phyloP scores from a whole-genome alignment of 2,888 invertebrate species.

The Apamea crenata region DNA sequence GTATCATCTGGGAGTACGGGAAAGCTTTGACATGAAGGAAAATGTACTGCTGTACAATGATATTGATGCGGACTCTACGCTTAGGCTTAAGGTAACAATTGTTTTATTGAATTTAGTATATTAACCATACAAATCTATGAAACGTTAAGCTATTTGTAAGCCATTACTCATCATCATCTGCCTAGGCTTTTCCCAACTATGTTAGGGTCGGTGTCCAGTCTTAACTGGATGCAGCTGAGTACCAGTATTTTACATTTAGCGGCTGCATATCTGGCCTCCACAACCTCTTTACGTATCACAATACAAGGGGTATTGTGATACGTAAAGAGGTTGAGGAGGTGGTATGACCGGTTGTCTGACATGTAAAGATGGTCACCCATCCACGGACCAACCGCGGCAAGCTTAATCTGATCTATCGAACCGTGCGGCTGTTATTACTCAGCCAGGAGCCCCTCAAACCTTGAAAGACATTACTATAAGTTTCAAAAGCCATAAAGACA shows the following conservation, averaged over 20 bases:
- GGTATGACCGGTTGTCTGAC: not conserved
- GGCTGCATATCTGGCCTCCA: no score
- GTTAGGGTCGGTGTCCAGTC: not conserved
- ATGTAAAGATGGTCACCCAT: not conserved
- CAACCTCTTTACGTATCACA: not conserved
- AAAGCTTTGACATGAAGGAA: slow-evolving; percentile 99
- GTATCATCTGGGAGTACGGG: slow-evolving; percentile 99
- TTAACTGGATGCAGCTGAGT: not conserved
- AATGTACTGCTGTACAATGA: slow-evolving; percentile 97
- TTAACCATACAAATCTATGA: not conserved
- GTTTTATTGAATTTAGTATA: not conserved
- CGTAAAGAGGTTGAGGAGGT: no score
- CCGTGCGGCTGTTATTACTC: not conserved
- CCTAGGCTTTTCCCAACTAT: not conserved
- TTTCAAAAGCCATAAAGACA: not conserved
- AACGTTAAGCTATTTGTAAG: not conserved
- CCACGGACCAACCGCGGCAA: not conserved
- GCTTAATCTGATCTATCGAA: not conserved
- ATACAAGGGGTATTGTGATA: not conserved
- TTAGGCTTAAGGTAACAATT: slow-evolving; percentile 94
- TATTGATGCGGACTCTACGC: slow-evolving; percentile 95
- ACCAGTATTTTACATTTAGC: no score
- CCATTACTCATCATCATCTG: not conserved
- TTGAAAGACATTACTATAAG: not conserved
- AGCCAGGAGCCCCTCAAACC: not conserved